Evolutionary conservation across 1,140 invertebrate species (phyloP).

Genomic region (Chrysoperla carnea): DNA sequence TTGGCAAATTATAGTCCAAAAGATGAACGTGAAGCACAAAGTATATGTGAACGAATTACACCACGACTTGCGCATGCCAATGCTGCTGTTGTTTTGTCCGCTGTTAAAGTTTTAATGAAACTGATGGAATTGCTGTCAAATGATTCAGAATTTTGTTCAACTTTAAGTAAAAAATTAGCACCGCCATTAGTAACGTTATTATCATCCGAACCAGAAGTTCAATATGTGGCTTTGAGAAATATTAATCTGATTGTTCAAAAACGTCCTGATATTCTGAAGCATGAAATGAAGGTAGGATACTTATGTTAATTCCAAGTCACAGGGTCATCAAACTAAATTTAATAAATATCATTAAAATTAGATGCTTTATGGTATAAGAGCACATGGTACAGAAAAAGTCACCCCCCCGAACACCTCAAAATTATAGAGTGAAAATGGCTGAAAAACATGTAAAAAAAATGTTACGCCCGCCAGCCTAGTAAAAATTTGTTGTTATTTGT

Average conservation of each 20-base stretch:
- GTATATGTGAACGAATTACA: conserved; percentile 96
- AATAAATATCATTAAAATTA: too few species aligned
- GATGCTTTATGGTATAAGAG: too few species aligned
- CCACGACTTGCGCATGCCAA: conserved; percentile 97
- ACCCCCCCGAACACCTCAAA: too few species aligned
- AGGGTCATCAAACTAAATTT: too few species aligned
- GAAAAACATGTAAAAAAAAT: too few species aligned
- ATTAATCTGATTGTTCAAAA: conserved; percentile 99
- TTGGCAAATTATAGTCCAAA: conserved; percentile 94
- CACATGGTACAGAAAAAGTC: too few species aligned
- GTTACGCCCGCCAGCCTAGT: too few species aligned
- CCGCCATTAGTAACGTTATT: conserved; percentile 97
- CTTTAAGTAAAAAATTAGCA: conserved; percentile 90
- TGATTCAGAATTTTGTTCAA: conserved; percentile 86
- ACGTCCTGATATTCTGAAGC: conserved; percentile 95
- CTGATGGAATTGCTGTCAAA: conserved; percentile 92
- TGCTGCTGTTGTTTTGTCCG: conserved; percentile 97
- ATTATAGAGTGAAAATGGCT: too few species aligned
- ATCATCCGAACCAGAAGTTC: conserved; percentile 96
- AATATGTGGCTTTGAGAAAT: conserved; percentile 96
- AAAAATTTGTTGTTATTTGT: too few species aligned
- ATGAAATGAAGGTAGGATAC: conserved; percentile 88
- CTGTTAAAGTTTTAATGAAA: conserved; percentile 96
- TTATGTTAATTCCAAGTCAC: too few species aligned
- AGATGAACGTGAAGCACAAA: conserved; percentile 97